Conservation (phyloP, 2,888 invertebrate species). For the Protophormia terraenovae region DNA sequence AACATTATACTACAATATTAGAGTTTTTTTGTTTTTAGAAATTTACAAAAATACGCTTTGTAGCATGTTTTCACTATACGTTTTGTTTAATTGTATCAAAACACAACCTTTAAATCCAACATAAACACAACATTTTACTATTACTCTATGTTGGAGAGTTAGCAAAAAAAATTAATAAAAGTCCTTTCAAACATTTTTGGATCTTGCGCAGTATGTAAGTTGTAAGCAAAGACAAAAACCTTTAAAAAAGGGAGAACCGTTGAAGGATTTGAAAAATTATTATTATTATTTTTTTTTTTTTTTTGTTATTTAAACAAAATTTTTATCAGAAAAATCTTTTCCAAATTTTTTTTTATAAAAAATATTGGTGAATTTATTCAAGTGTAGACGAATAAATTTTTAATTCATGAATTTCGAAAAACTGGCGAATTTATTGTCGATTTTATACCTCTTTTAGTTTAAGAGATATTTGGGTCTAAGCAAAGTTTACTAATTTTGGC, state of each 20-base stretch:
- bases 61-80: background rate
- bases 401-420: too few species aligned
- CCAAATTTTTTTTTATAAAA: too few species aligned
- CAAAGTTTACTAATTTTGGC: too few species aligned
- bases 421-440: too few species aligned
- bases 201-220: background rate
- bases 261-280: background rate
- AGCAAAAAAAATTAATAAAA: background rate
- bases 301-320: too few species aligned
- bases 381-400: too few species aligned
- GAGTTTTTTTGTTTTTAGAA: background rate
- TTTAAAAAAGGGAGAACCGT: background rate
- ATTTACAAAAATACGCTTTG: background rate
- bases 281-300: too few species aligned
- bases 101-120: conserved; percentile 48
- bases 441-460: too few species aligned
- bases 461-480: too few species aligned
- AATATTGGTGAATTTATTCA: too few species aligned
- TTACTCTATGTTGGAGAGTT: conserved; percentile 6
- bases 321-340: too few species aligned
- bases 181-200: background rate
- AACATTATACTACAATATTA: background rate
- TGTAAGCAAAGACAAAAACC: conserved; percentile 7
- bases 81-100: conserved; percentile 22
- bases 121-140: conserved; percentile 39